Evolutionary conservation across 2,113 vertebrate species (phyloP).

Genomic region (Lipophrys pholis): DNA sequence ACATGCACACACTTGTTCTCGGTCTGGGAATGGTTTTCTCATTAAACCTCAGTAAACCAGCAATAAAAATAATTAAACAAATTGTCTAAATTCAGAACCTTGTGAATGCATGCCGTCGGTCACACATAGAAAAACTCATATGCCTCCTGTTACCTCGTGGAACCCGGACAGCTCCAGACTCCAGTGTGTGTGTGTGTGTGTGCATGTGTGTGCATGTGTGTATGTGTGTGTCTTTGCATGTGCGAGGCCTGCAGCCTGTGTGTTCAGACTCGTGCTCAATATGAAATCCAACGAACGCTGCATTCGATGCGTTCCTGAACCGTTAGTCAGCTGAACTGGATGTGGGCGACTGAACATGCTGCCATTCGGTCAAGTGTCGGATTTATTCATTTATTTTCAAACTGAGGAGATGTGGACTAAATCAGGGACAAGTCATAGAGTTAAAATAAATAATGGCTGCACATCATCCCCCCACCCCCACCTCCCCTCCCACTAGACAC

Average conservation of each 20-base stretch:
- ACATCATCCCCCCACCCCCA: not conserved
- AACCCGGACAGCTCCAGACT: constrained; percentile 32
- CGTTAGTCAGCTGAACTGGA: constrained; percentile 43
- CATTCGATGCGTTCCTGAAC: constrained; percentile 7
- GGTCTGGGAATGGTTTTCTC: not conserved
- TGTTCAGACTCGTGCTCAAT: constrained; percentile 17
- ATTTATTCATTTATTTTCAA: constrained; percentile 4
- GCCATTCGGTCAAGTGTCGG: constrained; percentile 27
- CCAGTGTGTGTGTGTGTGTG: constrained; percentile 12
- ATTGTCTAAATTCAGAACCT: constrained; percentile 12
- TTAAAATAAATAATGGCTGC: constrained; percentile 38
- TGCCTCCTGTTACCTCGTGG: not conserved
- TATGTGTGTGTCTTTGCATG: constrained; percentile 18
- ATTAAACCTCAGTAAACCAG: constrained; percentile 1
- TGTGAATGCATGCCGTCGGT: constrained; percentile 1
- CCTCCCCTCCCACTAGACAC: not conserved
- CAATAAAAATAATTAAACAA: not conserved
- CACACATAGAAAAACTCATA: constrained; percentile 1
- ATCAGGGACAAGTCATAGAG: constrained; percentile 25
- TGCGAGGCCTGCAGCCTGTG: constrained; percentile 28
- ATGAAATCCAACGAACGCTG: constrained; percentile 56
- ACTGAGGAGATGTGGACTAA: not conserved
- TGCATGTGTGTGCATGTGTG: constrained; percentile 25
- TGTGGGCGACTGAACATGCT: constrained; percentile 10
- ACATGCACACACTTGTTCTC: not conserved